Conservation (phyloP, 2,113 vertebrate species). For the Thinocorus orbignyianus region DNA sequence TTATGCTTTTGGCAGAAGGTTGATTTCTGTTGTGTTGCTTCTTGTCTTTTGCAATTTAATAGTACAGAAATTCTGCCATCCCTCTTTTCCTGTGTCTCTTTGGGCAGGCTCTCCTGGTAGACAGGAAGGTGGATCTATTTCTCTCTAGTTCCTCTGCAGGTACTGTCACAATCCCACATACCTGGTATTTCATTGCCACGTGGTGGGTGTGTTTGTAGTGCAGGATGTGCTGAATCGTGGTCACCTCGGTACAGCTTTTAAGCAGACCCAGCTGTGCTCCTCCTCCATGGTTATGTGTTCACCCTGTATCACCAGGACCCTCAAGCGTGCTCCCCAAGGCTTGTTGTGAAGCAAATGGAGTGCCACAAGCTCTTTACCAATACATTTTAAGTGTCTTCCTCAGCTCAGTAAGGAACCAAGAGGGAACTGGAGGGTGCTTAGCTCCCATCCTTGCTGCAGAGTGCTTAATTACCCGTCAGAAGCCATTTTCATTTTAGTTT, state of each 20-base stretch:
- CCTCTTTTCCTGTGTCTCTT: neutral
- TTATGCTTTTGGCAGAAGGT: neutral
- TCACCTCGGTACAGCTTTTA: neutral
- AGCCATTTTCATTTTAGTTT: neutral
- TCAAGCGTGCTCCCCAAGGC: too few species aligned
- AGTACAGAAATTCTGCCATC: neutral
- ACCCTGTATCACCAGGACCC: neutral
- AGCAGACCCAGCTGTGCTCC: neutral
- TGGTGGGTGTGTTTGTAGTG: neutral
- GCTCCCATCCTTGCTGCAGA: neutral
- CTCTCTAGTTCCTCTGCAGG: rapidly evolving
- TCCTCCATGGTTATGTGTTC: neutral
- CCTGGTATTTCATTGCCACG: neutral
- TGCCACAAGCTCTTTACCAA: rapidly evolving
- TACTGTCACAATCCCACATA: rapidly evolving
- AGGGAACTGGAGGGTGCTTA: neutral
- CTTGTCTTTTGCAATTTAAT: neutral
- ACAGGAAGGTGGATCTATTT: neutral
- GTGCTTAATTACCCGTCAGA: neutral
- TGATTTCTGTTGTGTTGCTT: neutral
- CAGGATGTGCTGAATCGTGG: neutral
- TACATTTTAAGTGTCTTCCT: neutral
- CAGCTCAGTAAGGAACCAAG: neutral
- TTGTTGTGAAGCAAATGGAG: neutral
- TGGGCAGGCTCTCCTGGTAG: neutral